A percentile compares a stretch with the other conserved stretches of the same genome.
These are phyloP conservation scores for Cercopithecus mona DNA, from an alignment of 2,113 vertebrate genomes.

Conservation along the genomic window DNA sequence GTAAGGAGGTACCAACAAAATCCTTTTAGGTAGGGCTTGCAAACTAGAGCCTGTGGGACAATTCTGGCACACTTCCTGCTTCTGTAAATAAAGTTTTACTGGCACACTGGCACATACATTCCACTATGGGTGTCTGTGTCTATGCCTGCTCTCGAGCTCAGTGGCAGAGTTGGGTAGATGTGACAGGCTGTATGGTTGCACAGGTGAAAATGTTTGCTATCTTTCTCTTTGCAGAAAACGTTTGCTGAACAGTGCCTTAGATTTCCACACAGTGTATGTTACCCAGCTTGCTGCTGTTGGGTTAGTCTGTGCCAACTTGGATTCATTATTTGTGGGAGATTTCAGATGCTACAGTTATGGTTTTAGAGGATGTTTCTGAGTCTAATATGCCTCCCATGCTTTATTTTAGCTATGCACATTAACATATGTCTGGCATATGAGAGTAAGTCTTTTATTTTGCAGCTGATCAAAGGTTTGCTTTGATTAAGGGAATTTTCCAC, in stretches of 20 bases:
- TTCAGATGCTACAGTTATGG: background rate
- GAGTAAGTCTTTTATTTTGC: background rate
- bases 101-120: background rate
- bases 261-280: rapidly evolving
- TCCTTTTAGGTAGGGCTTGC: background rate
- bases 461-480: background rate
- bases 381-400: background rate
- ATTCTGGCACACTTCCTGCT: background rate
- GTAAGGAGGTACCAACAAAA: background rate
- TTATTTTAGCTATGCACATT: background rate
- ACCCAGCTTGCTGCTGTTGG: rapidly evolving
- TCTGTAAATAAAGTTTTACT: background rate
- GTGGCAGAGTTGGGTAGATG: rapidly evolving
- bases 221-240: background rate
- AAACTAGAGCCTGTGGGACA: background rate
- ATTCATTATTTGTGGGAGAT: background rate
- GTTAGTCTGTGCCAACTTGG: background rate
- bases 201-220: background rate
- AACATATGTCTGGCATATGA: background rate
- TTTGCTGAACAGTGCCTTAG: background rate
- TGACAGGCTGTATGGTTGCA: rapidly evolving
- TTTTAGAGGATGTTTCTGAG: background rate
- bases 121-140: background rate
- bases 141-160: too few species aligned
- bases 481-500: background rate